Conservation (phyloP, 2,797 vertebrate species). For the Linurgus olivaceus region DNA sequence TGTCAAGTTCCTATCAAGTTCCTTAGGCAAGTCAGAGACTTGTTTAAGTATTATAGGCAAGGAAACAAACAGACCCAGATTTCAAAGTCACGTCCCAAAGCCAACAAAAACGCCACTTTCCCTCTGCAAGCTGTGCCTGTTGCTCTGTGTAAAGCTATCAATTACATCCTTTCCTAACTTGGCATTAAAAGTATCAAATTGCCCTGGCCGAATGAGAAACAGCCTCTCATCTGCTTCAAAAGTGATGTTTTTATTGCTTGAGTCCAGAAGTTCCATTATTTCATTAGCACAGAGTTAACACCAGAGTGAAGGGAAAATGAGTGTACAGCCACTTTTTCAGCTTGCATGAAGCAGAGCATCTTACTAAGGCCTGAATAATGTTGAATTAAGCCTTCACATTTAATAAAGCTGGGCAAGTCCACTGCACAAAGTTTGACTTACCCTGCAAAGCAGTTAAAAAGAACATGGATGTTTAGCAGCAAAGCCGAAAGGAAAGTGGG, state of each 20-base stretch:
- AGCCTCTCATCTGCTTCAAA: not conserved
- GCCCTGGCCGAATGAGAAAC: not conserved
- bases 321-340: not conserved
- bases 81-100: not conserved
- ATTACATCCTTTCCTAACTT: not conserved
- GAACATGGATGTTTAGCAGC: not conserved
- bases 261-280: not conserved
- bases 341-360: not conserved
- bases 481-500: not conserved
- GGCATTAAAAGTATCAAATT: not conserved
- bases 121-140: not conserved
- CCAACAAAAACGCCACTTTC: not conserved
- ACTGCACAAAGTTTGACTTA: not conserved
- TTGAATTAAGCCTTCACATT: not conserved
- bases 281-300: constrained; percentile 5
- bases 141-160: not conserved
- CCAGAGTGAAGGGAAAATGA: not conserved
- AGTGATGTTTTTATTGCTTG: not conserved
- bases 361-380: not conserved
- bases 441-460: not conserved
- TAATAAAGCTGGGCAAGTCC: not conserved
- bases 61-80: constrained; percentile 7
- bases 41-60: not conserved
- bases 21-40: not conserved
- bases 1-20: not conserved